Conservation (phyloP, 92 coral and sea anemone species). For the Pocillopora meandrina region DNA sequence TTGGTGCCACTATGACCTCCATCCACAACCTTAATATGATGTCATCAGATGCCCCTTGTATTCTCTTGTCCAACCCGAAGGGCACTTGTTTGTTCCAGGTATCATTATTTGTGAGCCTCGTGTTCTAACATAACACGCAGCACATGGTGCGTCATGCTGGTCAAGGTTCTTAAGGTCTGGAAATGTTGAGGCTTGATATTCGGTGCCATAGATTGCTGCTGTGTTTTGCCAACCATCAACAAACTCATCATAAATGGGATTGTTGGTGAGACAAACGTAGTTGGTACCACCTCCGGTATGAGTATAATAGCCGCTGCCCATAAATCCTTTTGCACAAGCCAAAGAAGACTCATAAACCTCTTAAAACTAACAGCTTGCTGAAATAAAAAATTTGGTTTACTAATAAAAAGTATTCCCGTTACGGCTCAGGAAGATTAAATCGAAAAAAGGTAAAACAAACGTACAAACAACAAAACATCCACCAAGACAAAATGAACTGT, state of each 20-base stretch:
- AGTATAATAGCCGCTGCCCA: conserved; percentile 33
- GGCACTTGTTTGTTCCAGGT: conserved; percentile 80
- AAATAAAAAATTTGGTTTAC: not conserved
- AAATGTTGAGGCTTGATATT: conserved; percentile 49
- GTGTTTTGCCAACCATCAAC: conserved; percentile 8
- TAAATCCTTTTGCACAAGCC: conserved; percentile 14
- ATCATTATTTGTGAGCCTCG: conserved; percentile 72
- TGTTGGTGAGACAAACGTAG: conserved; percentile 50
- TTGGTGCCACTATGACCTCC: conserved; percentile 40
- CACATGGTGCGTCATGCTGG: conserved; percentile 74
- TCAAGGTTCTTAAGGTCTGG: conserved; percentile 47
- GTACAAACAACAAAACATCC: too few relatives aligned
- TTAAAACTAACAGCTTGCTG: not conserved
- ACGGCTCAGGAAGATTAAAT: too few relatives aligned
- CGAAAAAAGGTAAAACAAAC: too few relatives aligned
- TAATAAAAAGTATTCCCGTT: too few relatives aligned
- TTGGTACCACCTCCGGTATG: conserved; percentile 52
- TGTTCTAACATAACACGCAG: conserved; percentile 72
- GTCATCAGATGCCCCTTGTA: conserved; percentile 84
- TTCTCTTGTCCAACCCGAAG: conserved; percentile 80
- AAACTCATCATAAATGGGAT: conserved; percentile 45
- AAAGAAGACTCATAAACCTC: not conserved
- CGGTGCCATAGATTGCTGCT: conserved; percentile 56
- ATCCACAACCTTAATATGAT: conserved; percentile 45
- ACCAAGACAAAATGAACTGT: too few relatives aligned